Evolutionary conservation across 2,797 vertebrate species (phyloP).

Genomic region (Neopelma chrysocephalum): DNA sequence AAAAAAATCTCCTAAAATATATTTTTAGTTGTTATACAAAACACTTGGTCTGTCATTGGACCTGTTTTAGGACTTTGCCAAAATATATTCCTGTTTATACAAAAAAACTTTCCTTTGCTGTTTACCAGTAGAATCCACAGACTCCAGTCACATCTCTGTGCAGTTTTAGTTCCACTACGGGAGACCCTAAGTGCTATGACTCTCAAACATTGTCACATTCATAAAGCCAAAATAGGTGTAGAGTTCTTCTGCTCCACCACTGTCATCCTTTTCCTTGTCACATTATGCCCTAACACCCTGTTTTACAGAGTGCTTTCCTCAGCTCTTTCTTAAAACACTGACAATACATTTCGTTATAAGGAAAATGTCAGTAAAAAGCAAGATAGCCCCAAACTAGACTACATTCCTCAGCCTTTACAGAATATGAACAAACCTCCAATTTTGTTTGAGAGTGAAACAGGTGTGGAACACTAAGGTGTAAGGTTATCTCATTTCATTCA

Average conservation of each 20-base stretch:
- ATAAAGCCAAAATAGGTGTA: background rate
- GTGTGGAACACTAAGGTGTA: background rate
- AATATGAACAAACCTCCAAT: background rate
- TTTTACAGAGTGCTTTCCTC: background rate
- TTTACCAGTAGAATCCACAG: background rate
- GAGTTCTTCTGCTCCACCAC: background rate
- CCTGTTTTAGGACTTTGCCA: background rate
- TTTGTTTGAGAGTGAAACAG: background rate
- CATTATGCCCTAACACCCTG: background rate
- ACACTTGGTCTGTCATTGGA: background rate
- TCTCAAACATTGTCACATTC: background rate
- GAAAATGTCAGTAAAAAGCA: background rate
- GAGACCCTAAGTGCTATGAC: background rate
- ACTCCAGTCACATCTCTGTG: rapidly evolving
- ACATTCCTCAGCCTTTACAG: background rate
- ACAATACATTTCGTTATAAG: background rate
- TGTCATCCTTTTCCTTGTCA: background rate
- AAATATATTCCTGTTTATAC: background rate
- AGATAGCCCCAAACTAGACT: background rate
- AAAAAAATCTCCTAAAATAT: background rate
- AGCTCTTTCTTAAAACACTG: background rate
- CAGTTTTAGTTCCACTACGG: background rate
- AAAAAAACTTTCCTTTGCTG: background rate
- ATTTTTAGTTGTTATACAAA: background rate
- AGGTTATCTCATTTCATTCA: background rate